A percentile compares a stretch with the other conserved stretches of the same genome.
Conservation (phyloP, 2,113 vertebrate genomes). For the Rhinolophus ferrumequinum region DNA sequence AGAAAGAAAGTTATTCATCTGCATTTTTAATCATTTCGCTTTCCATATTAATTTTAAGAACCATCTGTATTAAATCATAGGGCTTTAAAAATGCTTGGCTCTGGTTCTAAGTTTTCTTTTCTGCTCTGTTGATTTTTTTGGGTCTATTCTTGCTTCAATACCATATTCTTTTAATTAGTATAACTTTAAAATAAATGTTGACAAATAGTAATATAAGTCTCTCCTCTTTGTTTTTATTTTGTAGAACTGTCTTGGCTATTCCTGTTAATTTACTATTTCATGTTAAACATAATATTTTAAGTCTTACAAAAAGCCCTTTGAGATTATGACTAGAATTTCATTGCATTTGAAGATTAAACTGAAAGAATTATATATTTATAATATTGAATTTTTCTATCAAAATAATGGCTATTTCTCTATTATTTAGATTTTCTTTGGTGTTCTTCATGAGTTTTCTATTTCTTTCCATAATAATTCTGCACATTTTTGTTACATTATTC, state of each 20-base stretch:
- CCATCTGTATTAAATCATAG: not conserved
- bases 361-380: not conserved
- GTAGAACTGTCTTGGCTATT: not conserved
- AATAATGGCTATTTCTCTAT: not conserved
- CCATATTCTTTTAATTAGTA: not conserved
- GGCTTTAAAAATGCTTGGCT: not conserved
- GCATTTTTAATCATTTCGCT: not conserved
- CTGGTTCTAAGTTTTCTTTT: not conserved
- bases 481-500: not conserved
- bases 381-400: not conserved
- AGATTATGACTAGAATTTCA: not conserved
- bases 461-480: not conserved
- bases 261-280: not conserved
- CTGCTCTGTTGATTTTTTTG: not conserved
- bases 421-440: not conserved
- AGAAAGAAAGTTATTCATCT: not conserved
- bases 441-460: not conserved
- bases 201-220: not conserved
- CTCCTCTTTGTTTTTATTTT: not conserved
- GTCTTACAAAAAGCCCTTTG: not conserved
- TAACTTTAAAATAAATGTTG: not conserved
- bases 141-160: not conserved
- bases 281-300: not conserved
- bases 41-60: not conserved
- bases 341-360: not conserved